These are phyloP conservation scores for Pterostichus madidus DNA, from an alignment of 2,888 invertebrate genomes.

Conservation along the genomic window DNA sequence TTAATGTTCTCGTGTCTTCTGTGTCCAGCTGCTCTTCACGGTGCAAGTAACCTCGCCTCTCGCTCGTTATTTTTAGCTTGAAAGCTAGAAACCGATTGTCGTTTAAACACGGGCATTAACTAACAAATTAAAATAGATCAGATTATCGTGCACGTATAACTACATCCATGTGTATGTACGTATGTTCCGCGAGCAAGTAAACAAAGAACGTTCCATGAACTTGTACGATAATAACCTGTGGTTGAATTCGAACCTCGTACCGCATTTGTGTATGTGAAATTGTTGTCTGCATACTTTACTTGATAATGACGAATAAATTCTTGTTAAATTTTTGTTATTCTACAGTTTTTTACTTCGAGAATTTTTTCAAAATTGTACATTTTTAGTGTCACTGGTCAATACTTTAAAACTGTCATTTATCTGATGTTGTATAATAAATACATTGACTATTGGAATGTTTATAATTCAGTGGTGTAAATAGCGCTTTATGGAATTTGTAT, in stretches of 20 bases:
- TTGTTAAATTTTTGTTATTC: too few relatives aligned
- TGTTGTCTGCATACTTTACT: too few relatives aligned
- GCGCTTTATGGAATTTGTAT: too few relatives aligned
- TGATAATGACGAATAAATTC: too few relatives aligned
- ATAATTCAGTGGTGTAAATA: too few relatives aligned
- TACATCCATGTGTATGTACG: slow-evolving; percentile 27
- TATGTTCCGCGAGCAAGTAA: slow-evolving; percentile 9
- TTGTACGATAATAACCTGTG: slow-evolving; percentile 35
- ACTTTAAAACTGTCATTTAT: too few relatives aligned
- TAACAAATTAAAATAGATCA: slow-evolving; percentile 65
- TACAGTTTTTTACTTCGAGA: too few relatives aligned
- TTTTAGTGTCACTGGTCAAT: too few relatives aligned
- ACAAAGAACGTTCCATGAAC: slow-evolving; percentile 50
- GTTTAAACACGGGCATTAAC: slow-evolving; percentile 56
- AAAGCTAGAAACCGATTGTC: slow-evolving; percentile 60
- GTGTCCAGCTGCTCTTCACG: slow-evolving; percentile 17
- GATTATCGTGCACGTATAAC: slow-evolving; percentile 37
- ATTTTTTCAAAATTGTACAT: too few relatives aligned
- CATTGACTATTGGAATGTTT: too few relatives aligned
- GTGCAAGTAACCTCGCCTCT: slow-evolving; percentile 30
- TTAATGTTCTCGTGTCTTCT: background rate
- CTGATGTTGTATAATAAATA: too few relatives aligned
- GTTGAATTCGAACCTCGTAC: background rate
- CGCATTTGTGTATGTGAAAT: background rate
- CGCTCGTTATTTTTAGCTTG: slow-evolving; percentile 52